These are phyloP conservation scores for Myotis daubentonii DNA, from an alignment of 2,797 vertebrate genomes.

Conservation along the genomic window DNA sequence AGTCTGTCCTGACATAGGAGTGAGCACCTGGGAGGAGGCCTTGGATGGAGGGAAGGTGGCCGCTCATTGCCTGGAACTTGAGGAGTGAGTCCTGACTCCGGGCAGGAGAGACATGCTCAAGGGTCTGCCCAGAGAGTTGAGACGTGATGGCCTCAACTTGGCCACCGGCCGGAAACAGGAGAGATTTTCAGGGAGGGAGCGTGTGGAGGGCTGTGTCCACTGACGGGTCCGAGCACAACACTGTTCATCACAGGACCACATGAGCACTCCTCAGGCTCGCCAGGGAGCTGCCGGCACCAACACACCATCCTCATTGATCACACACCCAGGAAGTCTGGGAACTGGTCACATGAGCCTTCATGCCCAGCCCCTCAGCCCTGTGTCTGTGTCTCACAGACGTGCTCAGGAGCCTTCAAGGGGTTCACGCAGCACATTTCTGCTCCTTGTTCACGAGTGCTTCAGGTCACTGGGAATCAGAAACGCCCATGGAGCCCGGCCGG, in stretches of 20 bases:
- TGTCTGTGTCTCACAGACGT: not conserved
- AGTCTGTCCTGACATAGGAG: not conserved
- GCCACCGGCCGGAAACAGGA: not conserved
- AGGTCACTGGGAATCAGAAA: conserved; percentile 10
- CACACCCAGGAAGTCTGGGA: not conserved
- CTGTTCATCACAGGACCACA: not conserved
- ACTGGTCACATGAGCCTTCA: rapidly evolving
- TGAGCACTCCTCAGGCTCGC: rapidly evolving
- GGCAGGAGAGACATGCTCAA: not conserved
- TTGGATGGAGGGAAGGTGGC: not conserved
- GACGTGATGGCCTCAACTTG: not conserved
- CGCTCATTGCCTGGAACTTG: not conserved
- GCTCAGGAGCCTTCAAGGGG: not conserved
- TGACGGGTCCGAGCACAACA: no score
- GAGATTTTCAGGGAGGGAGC: not conserved
- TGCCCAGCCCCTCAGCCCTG: not conserved
- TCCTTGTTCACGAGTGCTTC: not conserved
- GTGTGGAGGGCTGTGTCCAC: not conserved
- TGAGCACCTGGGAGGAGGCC: rapidly evolving
- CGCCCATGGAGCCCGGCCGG: no score
- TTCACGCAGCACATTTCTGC: not conserved
- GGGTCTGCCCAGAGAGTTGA: not conserved
- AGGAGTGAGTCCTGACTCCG: not conserved
- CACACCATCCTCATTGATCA: not conserved
- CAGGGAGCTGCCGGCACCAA: not conserved